Evolutionary conservation across 2,797 vertebrate species (phyloP), one percentile per base, ranked within the genome.

Genomic region (Centropyge bicolor): DNA sequence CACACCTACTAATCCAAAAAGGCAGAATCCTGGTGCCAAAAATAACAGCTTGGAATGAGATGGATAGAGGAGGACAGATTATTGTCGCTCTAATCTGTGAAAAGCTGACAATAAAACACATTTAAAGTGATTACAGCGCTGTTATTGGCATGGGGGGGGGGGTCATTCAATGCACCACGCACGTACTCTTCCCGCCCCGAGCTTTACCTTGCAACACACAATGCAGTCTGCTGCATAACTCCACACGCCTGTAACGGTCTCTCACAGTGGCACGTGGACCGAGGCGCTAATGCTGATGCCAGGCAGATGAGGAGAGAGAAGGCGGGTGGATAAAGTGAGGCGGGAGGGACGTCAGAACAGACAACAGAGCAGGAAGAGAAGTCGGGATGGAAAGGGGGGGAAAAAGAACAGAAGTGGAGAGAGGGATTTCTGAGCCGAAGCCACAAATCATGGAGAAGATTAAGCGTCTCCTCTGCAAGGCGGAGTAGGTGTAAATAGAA

Each of bases 51-150:
- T 84, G 90, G 83, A 88, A 95, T 94, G 94, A 94, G 93, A 94
- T 95, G 92, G 94, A 92, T 74, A 86, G 88, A 93, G 89, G 83
- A 89, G 92, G 90, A 90, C 88, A 93, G 95, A 95, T 95, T 95
- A 95, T 85, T 84, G 92, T 56, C 82, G 82, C 86, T 92, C 87
- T 95, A 94, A 95, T 95, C 95, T 94, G 91, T 86, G 89, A 92
- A 93, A 95, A 95, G 90, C 89, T 90, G 92, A 94, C 93, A 93
- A 93, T 95, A 91, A 92, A 95, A 93, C 90, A 94, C 94, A 93
- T 93, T 94, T 91, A 89, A 92, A 94, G 89, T 94, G 93, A 95
- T 94, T 95, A 95, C 91, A 86, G 86, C 27, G 68, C 78, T 16
- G 89, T 91, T 92, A 91, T 89, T 88, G 90, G 89, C 91, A 86